phyloP scores from a whole-genome alignment of 2,888 invertebrate genomes.

The Protophormia terraenovae region DNA sequence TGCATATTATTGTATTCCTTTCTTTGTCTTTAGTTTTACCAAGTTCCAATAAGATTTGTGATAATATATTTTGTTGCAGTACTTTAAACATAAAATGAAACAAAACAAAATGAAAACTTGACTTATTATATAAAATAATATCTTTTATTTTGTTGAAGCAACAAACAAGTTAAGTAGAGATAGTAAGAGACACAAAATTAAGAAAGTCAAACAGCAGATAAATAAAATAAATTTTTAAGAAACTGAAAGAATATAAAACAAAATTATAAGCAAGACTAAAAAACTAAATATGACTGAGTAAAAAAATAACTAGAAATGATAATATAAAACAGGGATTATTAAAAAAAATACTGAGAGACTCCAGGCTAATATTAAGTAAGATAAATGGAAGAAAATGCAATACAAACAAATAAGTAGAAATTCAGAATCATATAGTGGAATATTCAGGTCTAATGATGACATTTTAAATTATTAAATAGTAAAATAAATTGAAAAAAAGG shows the following conservation, averaged over 20 bases:
- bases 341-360: background rate
- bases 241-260: background rate
- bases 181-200: slow-evolving; percentile 12
- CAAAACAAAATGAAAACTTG: slow-evolving; percentile 40
- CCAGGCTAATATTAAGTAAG: background rate
- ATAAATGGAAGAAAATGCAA: no score
- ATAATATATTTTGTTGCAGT: slow-evolving; percentile 48
- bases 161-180: slow-evolving; percentile 36
- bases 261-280: background rate
- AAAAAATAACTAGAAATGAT: background rate
- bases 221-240: slow-evolving; percentile 26
- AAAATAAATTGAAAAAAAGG: no score
- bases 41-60: slow-evolving; percentile 24
- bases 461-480: no score
- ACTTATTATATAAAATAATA: slow-evolving; percentile 44
- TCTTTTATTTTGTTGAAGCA: slow-evolving; percentile 45
- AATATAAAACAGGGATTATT: background rate
- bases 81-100: slow-evolving; percentile 17
- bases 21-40: background rate
- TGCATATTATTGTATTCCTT: background rate
- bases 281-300: background rate
- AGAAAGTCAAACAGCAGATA: slow-evolving; percentile 44
- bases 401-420: background rate
- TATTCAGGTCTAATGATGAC: no score
- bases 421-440: background rate